Base-by-base conservation (phyloP, 2,888 invertebrate species). In the Pomacea canaliculata region DNA sequence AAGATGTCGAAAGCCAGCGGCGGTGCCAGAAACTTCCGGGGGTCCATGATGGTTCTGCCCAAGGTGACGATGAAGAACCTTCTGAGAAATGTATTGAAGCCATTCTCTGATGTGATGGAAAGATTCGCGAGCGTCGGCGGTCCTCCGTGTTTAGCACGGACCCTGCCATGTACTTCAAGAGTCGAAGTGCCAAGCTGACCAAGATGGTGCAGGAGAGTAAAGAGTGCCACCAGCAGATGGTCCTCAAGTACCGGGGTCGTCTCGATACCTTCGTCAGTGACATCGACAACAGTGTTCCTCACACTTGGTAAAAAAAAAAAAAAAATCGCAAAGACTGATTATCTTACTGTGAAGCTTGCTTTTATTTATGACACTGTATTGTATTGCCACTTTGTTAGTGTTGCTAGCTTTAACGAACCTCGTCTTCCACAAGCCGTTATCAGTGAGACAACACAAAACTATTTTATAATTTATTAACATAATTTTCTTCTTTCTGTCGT, bases 261-360 rank as follows among this genome's bases (percentile, higher is more conserved):
- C 59, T 74, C 12, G 49, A 70, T 4, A 16, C 46, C 9, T 66
- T 71, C 49, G 65, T 80, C 27, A 23, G 51, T 5, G 65, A 66
- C 13, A 73, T 79, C 5, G 75, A 75, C 66, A n/a, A 67, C n/a
- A 77, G 72, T 73, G 77, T 77, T 63, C 77, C 78, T 9, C n/a
- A n/a, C n/a, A n/a, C n/a, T n/a, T n/a, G n/a, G n/a, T n/a, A n/a
- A n/a, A 23, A 23, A 23, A 23, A 23, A 23, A 23, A 23, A 23
- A 23, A 23, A 23, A 23, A 23, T 23, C 23, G 23, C 23, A 23
- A 23, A 23, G 23, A 23, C 23, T 23, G 23, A 23, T 23, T 23
- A 23, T 23, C n/a, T n/a, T 23, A 23, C 0, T 23, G 23, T 23
- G 23, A 23, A 23, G 23, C 23, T 23, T 23, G 23, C 23, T 23